These are phyloP conservation scores for Platycercus adscitus DNA, from an alignment of 2,113 vertebrate genomes.

Conservation along the genomic window DNA sequence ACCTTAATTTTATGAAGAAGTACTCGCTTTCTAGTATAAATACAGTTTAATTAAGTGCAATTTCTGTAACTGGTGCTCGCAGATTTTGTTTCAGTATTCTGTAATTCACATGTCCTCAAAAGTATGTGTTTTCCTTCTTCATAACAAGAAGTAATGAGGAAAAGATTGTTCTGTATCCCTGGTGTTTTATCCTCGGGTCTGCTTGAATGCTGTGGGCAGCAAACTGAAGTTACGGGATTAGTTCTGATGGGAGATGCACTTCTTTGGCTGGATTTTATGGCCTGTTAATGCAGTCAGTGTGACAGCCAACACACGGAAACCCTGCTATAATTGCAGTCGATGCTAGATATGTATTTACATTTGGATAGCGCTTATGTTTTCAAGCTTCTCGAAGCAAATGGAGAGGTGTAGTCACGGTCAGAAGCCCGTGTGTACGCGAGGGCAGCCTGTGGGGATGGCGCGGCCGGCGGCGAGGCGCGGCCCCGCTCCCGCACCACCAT, in stretches of 20 bases:
- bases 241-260: background rate
- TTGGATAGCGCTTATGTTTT: accelerated
- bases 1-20: background rate
- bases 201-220: background rate
- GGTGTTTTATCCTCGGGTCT: background rate
- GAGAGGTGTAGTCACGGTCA: background rate
- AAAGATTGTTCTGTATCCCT: background rate
- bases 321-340: accelerated
- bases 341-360: background rate
- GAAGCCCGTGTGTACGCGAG: background rate
- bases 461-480: no score
- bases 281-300: background rate
- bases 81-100: background rate
- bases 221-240: background rate
- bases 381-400: background rate
- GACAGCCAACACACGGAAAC: background rate
- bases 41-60: background rate
- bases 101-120: background rate
- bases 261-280: background rate
- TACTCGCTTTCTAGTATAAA: background rate
- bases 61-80: background rate
- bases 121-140: accelerated
- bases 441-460: background rate
- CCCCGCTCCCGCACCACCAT: conserved; percentile 31
- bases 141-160: background rate